Evolutionary conservation across 35 echinoderm and acorn worm species (phyloP).

Genomic region (Hemicentrotus pulcherrimus): DNA sequence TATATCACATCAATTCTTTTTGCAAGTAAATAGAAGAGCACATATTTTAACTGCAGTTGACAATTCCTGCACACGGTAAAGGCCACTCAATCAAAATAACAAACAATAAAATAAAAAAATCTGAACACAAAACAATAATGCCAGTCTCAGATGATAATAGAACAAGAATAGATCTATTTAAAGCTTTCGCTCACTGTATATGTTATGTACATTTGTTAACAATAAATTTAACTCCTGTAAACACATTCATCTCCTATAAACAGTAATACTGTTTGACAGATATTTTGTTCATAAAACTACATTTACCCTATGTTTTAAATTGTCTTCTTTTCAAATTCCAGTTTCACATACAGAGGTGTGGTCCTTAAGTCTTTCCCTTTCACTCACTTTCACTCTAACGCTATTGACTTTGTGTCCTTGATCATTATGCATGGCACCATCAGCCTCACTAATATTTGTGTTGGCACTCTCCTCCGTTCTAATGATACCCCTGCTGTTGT

Average conservation of each 20-base stretch:
- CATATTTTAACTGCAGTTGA: not conserved
- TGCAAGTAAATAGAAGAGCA: not conserved
- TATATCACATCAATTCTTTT: not conserved
- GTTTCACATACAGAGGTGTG: not conserved
- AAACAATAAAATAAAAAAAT: not conserved
- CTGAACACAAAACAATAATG: not conserved
- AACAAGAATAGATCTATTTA: not conserved
- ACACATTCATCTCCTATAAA: not conserved
- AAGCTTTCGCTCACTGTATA: not conserved
- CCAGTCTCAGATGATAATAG: not conserved
- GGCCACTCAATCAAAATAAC: not conserved
- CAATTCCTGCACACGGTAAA: not conserved
- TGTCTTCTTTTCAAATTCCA: not conserved
- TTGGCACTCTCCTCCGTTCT: conserved; percentile 66
- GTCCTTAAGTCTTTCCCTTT: not conserved
- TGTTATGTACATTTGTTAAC: not conserved
- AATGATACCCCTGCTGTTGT: conserved; percentile 57
- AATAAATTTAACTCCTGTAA: not conserved
- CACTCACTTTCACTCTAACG: not conserved
- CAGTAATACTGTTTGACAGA: not conserved
- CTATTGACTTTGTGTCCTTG: not conserved
- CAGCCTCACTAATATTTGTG: conserved; percentile 51
- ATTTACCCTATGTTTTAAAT: not conserved
- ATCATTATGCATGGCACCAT: conserved; percentile 37
- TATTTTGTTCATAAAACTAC: not conserved